phyloP scores from a whole-genome alignment of 2,113 vertebrate species.

The Lophius piscatorius region DNA sequence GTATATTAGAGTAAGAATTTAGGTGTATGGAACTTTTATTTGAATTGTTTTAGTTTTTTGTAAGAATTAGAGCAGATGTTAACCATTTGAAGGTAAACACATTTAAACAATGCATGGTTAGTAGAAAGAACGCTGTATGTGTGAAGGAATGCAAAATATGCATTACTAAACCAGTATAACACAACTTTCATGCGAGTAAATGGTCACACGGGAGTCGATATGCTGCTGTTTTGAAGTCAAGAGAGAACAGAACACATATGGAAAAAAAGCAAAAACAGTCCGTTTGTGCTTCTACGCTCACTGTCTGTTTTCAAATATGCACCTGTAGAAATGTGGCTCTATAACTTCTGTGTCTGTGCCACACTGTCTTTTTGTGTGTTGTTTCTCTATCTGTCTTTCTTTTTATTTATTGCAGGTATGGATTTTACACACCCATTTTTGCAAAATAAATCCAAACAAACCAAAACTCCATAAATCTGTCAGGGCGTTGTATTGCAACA shows the following conservation, averaged over 20 bases:
- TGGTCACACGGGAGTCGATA: slow-evolving; percentile 4
- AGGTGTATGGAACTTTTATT: too few relatives aligned
- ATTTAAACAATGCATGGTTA: slow-evolving; percentile 10
- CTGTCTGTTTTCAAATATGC: too few relatives aligned
- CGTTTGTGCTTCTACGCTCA: neutral
- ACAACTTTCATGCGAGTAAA: slow-evolving; percentile 6
- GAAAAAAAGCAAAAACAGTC: slow-evolving; percentile 6
- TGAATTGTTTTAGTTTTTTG: too few relatives aligned
- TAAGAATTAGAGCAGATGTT: neutral
- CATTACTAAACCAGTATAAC: neutral
- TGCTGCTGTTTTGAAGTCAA: slow-evolving; percentile 3
- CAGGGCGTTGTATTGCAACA: too few relatives aligned
- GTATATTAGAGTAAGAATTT: too few relatives aligned
- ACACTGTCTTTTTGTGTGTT: neutral
- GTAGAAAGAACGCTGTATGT: neutral
- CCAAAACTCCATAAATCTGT: too few relatives aligned
- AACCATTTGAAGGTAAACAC: neutral
- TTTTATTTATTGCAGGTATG: neutral
- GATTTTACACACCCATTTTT: too few relatives aligned
- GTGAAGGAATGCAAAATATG: slow-evolving; percentile 6
- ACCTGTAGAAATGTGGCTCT: too few relatives aligned
- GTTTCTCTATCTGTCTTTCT: neutral
- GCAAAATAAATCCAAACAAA: neutral
- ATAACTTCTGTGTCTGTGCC: too few relatives aligned
- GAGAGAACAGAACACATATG: neutral